A percentile compares a stretch with the other conserved stretches of the same genome.
Evolutionary conservation across 37 sponge, comb jelly and placozoan genomes (phyloP).

Genomic region (Beroe forskalii): DNA sequence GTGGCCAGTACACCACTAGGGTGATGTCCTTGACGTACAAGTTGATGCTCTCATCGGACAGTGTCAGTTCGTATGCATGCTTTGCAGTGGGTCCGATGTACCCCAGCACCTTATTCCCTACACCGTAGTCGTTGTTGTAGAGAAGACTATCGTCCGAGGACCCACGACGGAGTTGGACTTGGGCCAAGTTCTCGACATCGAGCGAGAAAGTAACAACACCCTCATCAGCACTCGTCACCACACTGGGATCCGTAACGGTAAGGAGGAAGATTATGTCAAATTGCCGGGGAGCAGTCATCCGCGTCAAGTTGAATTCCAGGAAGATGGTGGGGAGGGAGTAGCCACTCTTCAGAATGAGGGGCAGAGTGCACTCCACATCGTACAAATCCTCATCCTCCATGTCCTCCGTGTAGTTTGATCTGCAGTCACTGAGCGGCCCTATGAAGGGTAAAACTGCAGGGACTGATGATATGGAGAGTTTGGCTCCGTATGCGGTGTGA

Average conservation of each 20-base stretch:
- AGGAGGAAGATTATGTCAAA: neutral
- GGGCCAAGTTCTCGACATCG: neutral
- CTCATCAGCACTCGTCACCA: neutral
- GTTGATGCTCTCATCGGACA: neutral
- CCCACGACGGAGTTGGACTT: neutral
- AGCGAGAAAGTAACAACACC: neutral
- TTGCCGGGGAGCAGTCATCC: neutral
- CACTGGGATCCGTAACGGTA: constrained; percentile 13
- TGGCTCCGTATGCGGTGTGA: constrained; percentile 24
- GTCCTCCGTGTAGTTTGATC: neutral
- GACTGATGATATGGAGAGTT: neutral
- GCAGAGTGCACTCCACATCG: neutral
- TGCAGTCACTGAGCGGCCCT: neutral
- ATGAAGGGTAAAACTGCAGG: constrained; percentile 12
- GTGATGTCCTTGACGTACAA: neutral
- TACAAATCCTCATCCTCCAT: neutral
- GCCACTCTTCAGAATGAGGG: neutral
- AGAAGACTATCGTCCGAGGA: neutral
- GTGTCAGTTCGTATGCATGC: neutral
- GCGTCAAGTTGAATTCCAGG: neutral
- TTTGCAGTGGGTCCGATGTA: neutral
- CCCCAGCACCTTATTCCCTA: constrained; percentile 10
- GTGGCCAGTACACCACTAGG: constrained; percentile 1
- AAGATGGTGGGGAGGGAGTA: neutral
- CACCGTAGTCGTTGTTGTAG: constrained; percentile 57